phyloP scores from a whole-genome alignment of 2,113 vertebrate genomes.

The Panthera leo region DNA sequence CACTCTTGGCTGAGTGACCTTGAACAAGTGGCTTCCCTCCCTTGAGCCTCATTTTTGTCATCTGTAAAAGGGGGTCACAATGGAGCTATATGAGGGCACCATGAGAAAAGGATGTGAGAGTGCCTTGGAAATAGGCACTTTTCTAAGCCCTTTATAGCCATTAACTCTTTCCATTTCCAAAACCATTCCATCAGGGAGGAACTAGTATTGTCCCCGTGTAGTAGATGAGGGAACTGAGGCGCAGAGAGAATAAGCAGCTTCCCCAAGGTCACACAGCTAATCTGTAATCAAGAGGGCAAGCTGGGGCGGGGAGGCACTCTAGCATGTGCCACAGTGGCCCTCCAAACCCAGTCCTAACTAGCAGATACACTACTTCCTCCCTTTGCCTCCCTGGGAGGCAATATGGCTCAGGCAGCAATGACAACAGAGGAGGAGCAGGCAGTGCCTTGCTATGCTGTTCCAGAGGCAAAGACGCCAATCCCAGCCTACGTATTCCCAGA shows the following conservation, averaged over 20 bases:
- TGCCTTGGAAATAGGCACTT: background rate
- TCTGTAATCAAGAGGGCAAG: background rate
- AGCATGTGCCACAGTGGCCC: background rate
- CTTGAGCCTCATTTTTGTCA: background rate
- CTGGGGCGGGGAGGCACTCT: fast-evolving
- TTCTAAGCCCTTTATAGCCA: background rate
- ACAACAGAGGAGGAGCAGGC: background rate
- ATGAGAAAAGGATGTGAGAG: background rate
- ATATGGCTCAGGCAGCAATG: background rate
- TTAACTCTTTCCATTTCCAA: background rate
- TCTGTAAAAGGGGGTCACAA: background rate
- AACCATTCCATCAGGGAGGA: background rate
- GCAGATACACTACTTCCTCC: background rate
- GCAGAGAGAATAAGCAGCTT: background rate
- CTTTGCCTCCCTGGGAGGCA: background rate
- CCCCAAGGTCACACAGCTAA: background rate
- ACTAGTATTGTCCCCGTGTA: background rate
- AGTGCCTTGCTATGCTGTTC: background rate
- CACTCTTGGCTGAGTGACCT: background rate
- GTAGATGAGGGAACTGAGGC: background rate
- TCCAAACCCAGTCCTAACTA: background rate
- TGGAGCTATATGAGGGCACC: background rate
- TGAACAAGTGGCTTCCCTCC: background rate
- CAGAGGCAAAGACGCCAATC: fast-evolving
- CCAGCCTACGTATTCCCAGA: background rate